These are phyloP conservation scores for Menidia menidia DNA, from an alignment of 2,797 vertebrate genomes.

Conservation along the genomic window DNA sequence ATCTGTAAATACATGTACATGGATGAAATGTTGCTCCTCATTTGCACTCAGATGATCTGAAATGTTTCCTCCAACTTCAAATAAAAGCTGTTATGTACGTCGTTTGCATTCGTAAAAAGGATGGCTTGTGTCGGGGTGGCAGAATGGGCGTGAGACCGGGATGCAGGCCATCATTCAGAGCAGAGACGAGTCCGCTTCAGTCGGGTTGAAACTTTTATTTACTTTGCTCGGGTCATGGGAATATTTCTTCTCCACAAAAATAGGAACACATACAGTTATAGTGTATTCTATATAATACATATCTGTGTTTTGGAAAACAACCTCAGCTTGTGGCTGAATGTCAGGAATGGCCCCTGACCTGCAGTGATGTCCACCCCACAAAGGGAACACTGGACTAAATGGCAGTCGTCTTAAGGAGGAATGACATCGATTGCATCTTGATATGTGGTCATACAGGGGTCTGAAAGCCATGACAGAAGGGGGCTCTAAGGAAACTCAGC, in stretches of 20 bases:
- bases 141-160: neutral
- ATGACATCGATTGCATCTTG: slow-evolving; percentile 65
- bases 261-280: slow-evolving; percentile 76
- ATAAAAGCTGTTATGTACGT: slow-evolving; percentile 81
- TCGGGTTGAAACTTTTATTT: slow-evolving; percentile 72
- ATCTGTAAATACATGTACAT: slow-evolving; percentile 84
- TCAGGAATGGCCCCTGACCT: slow-evolving; percentile 73
- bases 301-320: slow-evolving; percentile 56
- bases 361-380: slow-evolving; percentile 64
- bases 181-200: slow-evolving; percentile 44
- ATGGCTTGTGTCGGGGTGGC: slow-evolving; percentile 4
- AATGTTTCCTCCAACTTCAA: slow-evolving; percentile 81
- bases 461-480: slow-evolving; percentile 7
- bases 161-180: neutral
- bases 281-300: slow-evolving; percentile 71
- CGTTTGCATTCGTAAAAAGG: slow-evolving; percentile 37
- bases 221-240: slow-evolving; percentile 69
- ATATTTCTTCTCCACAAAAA: slow-evolving; percentile 81
- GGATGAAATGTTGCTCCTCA: slow-evolving; percentile 81
- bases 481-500: slow-evolving; percentile 26
- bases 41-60: slow-evolving; percentile 78
- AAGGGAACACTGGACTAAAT: slow-evolving; percentile 50
- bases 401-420: slow-evolving; percentile 72
- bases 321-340: slow-evolving; percentile 51
- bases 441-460: slow-evolving; percentile 47